Conservation (phyloP, 2,113 vertebrate species). For the Urocolius indicus region DNA sequence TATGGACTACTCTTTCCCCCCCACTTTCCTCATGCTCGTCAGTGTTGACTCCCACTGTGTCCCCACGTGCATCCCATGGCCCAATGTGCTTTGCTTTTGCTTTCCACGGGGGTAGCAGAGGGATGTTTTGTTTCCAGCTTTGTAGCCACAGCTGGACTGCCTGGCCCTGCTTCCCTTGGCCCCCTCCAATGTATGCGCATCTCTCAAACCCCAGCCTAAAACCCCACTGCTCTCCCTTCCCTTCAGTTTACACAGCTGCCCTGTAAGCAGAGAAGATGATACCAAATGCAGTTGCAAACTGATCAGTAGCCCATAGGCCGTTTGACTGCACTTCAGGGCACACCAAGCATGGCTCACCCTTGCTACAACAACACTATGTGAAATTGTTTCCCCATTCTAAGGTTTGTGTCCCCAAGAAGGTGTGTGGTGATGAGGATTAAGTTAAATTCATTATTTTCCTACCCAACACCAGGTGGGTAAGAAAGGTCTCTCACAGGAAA, state of each 20-base stretch:
- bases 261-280: not conserved
- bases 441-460: not conserved
- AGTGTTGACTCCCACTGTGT: fast-evolving
- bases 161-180: not conserved
- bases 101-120: not conserved
- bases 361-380: not conserved
- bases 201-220: not conserved
- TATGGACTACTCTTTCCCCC: not conserved
- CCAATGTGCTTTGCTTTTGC: not conserved
- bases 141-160: fast-evolving
- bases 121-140: not conserved
- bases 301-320: not conserved
- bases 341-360: not conserved
- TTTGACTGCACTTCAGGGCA: not conserved
- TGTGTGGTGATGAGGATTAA: not conserved
- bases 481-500: not conserved
- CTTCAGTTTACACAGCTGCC: conserved; percentile 16
- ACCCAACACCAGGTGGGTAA: not conserved
- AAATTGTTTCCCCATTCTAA: not conserved
- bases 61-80: fast-evolving
- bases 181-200: not conserved
- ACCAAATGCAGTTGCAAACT: not conserved
- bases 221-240: not conserved
- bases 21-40: not conserved
- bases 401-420: not conserved